Conservation (phyloP, 2,113 vertebrate species). For the Mesocricetus auratus region DNA sequence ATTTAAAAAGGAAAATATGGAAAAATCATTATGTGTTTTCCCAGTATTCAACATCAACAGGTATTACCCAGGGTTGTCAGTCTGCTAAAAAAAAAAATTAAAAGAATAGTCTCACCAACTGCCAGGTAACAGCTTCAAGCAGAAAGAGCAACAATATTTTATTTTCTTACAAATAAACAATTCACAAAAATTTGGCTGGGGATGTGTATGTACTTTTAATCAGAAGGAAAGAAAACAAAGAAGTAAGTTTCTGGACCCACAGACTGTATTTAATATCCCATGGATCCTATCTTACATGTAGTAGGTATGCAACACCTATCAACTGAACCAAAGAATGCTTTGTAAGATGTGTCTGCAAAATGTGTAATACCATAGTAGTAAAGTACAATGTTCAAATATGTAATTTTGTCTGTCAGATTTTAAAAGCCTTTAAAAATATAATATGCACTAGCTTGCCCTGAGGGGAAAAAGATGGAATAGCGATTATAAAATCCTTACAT, state of each 20-base stretch:
- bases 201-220: conserved; percentile 65
- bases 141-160: conserved; percentile 71
- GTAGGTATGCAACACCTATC: conserved; percentile 46
- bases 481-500: conserved; percentile 76
- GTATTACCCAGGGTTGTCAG: neutral
- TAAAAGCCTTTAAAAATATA: conserved; percentile 83
- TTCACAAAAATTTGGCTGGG: conserved; percentile 67
- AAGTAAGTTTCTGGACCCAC: conserved; percentile 45
- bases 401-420: conserved; percentile 68
- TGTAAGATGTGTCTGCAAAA: conserved; percentile 67
- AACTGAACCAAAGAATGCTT: conserved; percentile 66
- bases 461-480: conserved; percentile 78
- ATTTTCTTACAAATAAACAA: conserved; percentile 75
- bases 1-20: neutral
- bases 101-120: conserved; percentile 65
- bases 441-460: conserved; percentile 79
- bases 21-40: neutral
- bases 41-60: neutral
- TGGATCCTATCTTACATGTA: conserved; percentile 41
- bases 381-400: conserved; percentile 78
- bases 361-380: conserved; percentile 70
- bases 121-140: conserved; percentile 63
- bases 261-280: conserved; percentile 36
- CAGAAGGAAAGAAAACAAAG: conserved; percentile 67
- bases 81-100: conserved; percentile 58